Conservation (phyloP, 2,113 vertebrate genomes). For the Oxyura jamaicensis region DNA sequence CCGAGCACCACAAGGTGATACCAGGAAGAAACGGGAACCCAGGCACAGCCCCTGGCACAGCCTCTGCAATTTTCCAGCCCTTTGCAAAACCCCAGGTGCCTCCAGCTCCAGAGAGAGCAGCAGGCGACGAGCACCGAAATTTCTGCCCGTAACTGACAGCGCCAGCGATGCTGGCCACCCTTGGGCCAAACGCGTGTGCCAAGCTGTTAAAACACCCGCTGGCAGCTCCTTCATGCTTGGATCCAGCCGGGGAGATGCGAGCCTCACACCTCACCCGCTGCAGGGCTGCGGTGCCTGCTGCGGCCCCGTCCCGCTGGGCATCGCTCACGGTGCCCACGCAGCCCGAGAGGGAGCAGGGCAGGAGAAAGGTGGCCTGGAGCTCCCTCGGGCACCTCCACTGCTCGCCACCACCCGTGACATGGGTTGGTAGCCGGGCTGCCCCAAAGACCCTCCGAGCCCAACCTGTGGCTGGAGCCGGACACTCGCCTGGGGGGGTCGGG, state of each 20-base stretch:
- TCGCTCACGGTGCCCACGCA: not conserved
- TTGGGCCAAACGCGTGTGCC: rapidly evolving
- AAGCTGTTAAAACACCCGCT: not conserved
- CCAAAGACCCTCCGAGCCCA: not conserved
- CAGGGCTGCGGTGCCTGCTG: not conserved
- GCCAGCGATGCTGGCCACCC: rapidly evolving
- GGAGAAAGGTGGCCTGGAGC: not conserved
- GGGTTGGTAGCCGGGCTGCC: not conserved
- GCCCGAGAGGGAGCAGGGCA: not conserved
- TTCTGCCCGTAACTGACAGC: not conserved
- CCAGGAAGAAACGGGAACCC: not conserved
- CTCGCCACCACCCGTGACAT: not conserved
- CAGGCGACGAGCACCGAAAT: rapidly evolving
- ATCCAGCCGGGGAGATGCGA: not conserved
- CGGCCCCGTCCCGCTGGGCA: not conserved
- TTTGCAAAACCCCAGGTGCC: not conserved
- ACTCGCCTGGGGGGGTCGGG: rapidly evolving
- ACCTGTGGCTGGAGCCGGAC: not conserved
- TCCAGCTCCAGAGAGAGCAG: not conserved
- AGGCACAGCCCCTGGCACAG: not conserved
- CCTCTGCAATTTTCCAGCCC: not conserved
- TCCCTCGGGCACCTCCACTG: not conserved
- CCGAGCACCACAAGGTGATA: not conserved
- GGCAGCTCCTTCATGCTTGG: not conserved
- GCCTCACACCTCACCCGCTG: rapidly evolving